A percentile compares a stretch with the other conserved stretches of the same genome.
Conservation (phyloP, 1,140 invertebrate genomes). For the Psilanteris sp. region DNA sequence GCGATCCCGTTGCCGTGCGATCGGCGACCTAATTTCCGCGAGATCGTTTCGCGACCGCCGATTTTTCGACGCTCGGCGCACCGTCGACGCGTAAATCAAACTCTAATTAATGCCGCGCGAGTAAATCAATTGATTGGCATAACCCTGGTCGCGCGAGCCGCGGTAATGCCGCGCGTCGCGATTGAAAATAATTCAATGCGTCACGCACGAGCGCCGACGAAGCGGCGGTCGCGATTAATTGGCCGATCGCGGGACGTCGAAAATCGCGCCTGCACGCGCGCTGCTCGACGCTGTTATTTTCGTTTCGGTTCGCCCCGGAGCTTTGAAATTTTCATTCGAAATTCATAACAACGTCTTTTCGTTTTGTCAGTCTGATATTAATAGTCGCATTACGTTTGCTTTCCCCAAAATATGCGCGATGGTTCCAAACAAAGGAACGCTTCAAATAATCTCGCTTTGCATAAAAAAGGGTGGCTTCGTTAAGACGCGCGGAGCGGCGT, state of each 20-base stretch:
- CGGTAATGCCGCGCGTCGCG: conserved; percentile 61
- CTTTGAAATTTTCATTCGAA: conserved; percentile 45
- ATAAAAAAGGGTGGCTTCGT: conserved; percentile 58
- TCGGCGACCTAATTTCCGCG: conserved; percentile 22
- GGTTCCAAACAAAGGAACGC: conserved; percentile 54
- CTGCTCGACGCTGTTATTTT: too few species aligned
- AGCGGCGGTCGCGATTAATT: too few species aligned
- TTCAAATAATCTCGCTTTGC: conserved; percentile 60
- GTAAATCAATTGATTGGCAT: conserved; percentile 62
- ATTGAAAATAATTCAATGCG: conserved; percentile 64
- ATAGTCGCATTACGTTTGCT: conserved; percentile 42
- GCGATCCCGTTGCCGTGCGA: conserved; percentile 9
- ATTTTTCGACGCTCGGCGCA: too few species aligned
- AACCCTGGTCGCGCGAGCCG: conserved; percentile 54
- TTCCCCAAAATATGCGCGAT: conserved; percentile 21
- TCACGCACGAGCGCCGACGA: conserved; percentile 57
- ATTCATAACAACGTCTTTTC: conserved; percentile 53
- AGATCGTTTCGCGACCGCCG: conserved; percentile 4
- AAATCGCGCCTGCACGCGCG: too few species aligned
- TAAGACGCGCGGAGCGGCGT: conserved; percentile 40
- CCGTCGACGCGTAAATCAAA: conserved; percentile 50
- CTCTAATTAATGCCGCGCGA: conserved; percentile 57
- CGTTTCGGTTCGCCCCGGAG: too few species aligned
- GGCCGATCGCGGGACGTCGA: too few species aligned
- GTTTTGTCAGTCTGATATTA: conserved; percentile 52